A percentile compares a stretch with the other conserved stretches of the same genome.
Evolutionary conservation across 2,113 vertebrate species (phyloP).

Genomic region (Gorilla gorilla): DNA sequence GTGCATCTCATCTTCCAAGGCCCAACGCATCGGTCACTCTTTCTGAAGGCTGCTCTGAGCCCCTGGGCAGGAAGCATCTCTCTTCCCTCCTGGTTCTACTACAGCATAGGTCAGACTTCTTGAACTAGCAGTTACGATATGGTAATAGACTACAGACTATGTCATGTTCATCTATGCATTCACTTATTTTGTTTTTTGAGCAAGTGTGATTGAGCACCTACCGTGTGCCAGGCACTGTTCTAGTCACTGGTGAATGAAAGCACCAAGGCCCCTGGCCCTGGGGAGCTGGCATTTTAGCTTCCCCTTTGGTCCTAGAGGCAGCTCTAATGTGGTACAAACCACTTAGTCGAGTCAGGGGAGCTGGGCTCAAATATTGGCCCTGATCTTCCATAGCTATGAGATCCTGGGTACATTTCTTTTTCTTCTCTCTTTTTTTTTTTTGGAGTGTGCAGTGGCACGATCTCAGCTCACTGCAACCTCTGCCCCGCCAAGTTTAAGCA

Average conservation of each 20-base stretch:
- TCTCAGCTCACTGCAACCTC: too few relatives aligned
- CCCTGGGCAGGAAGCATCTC: background rate
- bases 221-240: too few relatives aligned
- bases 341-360: background rate
- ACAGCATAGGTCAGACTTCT: background rate
- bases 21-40: background rate
- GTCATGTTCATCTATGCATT: background rate
- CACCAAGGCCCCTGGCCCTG: too few relatives aligned
- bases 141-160: background rate
- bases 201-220: background rate
- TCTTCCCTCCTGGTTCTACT: background rate
- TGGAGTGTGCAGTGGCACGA: too few relatives aligned
- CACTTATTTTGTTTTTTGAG: too few relatives aligned
- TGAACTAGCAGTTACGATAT: background rate
- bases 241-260: too few relatives aligned
- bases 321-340: background rate
- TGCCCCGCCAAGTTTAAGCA: too few relatives aligned
- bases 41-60: background rate
- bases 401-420: too few relatives aligned
- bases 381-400: background rate
- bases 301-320: background rate
- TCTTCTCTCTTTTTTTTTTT: too few relatives aligned
- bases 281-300: background rate
- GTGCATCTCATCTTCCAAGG: background rate
- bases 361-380: background rate